A percentile compares a stretch with the other conserved stretches of the same genome.
phyloP scores from a whole-genome alignment of 2,888 invertebrate species.

The Drosophila neonasuta region DNA sequence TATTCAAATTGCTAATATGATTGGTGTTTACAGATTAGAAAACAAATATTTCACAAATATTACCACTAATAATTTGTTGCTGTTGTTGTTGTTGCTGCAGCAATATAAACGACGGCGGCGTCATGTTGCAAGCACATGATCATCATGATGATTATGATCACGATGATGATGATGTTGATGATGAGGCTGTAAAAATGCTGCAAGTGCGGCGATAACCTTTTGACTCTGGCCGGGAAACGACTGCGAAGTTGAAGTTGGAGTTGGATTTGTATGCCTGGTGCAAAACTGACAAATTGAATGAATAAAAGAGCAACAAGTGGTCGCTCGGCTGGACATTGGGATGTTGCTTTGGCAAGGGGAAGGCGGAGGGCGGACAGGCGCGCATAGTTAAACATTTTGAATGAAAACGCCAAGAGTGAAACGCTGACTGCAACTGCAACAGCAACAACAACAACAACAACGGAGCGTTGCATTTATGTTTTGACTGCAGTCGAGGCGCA shows the following conservation, averaged over 20 bases:
- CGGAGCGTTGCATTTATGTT: conserved; percentile 48
- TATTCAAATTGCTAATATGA: conserved; percentile 82
- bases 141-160: conserved; percentile 45
- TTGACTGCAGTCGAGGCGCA: conserved; percentile 70
- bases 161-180: conserved; percentile 46
- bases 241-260: conserved; percentile 13
- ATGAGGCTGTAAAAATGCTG: conserved; percentile 66
- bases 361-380: conserved; percentile 25
- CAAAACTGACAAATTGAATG: conserved; percentile 82
- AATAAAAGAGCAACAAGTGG: conserved; percentile 82
- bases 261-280: conserved; percentile 51
- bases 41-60: conserved; percentile 81
- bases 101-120: conserved; percentile 31
- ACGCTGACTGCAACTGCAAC: conserved; percentile 44
- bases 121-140: conserved; percentile 53
- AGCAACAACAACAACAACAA: conserved; percentile 1
- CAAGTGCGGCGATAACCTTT: conserved; percentile 80
- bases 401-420: conserved; percentile 71
- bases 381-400: conserved; percentile 75
- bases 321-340: conserved; percentile 62
- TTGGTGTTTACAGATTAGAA: conserved; percentile 82
- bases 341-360: not conserved
- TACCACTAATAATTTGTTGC: conserved; percentile 76
- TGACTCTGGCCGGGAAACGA: conserved; percentile 67
- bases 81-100: conserved; percentile 21